Base-by-base conservation (phyloP, 2,888 invertebrate genomes). In the Eudasyphora cyanicolor region DNA sequence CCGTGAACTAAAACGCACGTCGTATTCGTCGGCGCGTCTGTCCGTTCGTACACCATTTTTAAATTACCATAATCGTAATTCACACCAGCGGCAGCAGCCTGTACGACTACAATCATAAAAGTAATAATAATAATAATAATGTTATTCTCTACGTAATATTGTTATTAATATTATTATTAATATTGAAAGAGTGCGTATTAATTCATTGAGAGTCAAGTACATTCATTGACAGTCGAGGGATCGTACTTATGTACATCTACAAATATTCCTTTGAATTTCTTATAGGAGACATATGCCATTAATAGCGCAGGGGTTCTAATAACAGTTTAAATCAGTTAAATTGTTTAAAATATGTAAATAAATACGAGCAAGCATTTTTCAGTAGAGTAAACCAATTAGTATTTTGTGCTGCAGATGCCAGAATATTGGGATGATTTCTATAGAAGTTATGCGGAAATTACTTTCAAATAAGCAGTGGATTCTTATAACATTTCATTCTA, bases 181-280 rank as follows among this genome's bases (percentile, higher is more conserved):
- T 80, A 83, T 75, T 75, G 70, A 70, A 77, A 78, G 75, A 80
- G 77, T 83, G 62, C 51, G 80, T 77, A 77, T 80, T 83, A 76
- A 83, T 79, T 80, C 74, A 77, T 69, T 54, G 78, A 77, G 77
- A 80, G 80, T 80, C 79, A 83, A 83, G 82, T 83, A 76, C 79
- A 77, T 69, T 42, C 45, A 62, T 38, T 29, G 62, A 82, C 79
- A 83, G 76, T 83, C 76, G 57, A 38, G 79, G 70, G 42, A 42
- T 77, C 69, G 51, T 45, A 51, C 19, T 69, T 77, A 79, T 73
- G 70, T 35, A 74, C 76, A 60, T 21, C 57, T n/a, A 51, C 17
- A n/a, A n/a, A n/a, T n/a, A n/a, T n/a, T n/a, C n/a, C n/a, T n/a
- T n/a, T n/a, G n/a, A n/a, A n/a, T n/a, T n/a, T n/a, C n/a, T n/a